phyloP scores from a whole-genome alignment of 2,797 vertebrate genomes.

The Galagoides demidoff region DNA sequence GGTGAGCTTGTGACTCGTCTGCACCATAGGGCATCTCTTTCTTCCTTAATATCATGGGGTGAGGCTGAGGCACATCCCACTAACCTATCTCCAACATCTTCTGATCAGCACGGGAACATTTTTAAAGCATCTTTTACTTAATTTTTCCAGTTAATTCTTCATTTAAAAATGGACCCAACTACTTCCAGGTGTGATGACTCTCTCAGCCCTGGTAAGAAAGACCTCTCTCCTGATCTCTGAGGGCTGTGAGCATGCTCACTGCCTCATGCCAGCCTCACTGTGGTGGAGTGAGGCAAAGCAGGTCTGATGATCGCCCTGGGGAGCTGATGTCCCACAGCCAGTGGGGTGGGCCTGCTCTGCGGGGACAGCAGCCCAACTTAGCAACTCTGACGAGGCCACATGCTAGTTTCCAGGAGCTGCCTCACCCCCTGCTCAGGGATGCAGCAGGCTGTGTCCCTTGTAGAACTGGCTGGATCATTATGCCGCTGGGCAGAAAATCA shows the following conservation, averaged over 20 bases:
- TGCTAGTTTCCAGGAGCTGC: background rate
- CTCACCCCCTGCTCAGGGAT: background rate
- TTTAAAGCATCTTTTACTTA: background rate
- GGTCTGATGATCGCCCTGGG: rapidly evolving
- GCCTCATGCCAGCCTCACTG: rapidly evolving
- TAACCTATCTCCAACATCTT: background rate
- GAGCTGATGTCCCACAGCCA: rapidly evolving
- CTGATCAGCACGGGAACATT: no score
- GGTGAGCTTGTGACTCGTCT: rapidly evolving
- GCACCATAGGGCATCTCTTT: rapidly evolving
- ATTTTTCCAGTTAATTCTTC: background rate
- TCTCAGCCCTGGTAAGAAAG: background rate
- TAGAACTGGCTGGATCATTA: background rate
- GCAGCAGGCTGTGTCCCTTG: background rate
- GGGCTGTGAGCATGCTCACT: background rate
- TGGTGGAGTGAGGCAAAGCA: background rate
- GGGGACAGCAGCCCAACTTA: background rate
- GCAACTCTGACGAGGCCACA: background rate
- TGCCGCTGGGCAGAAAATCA: background rate
- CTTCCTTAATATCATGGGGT: background rate
- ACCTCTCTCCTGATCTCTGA: background rate
- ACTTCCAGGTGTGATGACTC: background rate
- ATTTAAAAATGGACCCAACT: background rate
- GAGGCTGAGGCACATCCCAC: background rate
- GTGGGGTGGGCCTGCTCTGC: rapidly evolving